These are phyloP conservation scores for Malacoraja senta DNA, from an alignment of 2,797 vertebrate genomes.

Conservation along the genomic window DNA sequence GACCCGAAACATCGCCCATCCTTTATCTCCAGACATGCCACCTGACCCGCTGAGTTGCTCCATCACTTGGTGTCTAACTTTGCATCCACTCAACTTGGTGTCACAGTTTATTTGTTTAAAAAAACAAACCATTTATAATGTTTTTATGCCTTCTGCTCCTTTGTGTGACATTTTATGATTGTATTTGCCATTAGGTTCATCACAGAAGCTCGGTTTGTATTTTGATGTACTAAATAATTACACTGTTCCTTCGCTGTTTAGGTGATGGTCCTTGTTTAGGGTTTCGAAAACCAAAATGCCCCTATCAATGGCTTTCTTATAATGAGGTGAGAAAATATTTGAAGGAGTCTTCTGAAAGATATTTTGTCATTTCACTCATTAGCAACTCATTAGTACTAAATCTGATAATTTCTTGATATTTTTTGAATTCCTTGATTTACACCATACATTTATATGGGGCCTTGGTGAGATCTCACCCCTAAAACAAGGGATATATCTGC, in stretches of 20 bases:
- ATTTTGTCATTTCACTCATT: background rate
- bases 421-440: background rate
- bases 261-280: slow-evolving; percentile 86
- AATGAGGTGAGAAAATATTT: slow-evolving; percentile 84
- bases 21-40: too few species aligned
- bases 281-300: slow-evolving; percentile 84
- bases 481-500: too few species aligned
- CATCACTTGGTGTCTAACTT: too few species aligned
- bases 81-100: too few species aligned
- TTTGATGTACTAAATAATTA: background rate
- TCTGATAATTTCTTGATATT: background rate
- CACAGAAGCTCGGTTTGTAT: background rate
- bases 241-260: slow-evolving; percentile 45
- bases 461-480: too few species aligned
- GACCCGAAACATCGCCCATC: too few species aligned
- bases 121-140: too few species aligned
- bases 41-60: too few species aligned
- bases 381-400: background rate
- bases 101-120: too few species aligned
- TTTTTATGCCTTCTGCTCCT: background rate
- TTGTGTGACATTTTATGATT: background rate
- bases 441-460: background rate
- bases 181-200: background rate
- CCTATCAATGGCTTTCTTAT: slow-evolving; percentile 93
- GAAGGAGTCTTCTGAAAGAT: background rate